Evolutionary conservation across 2,888 invertebrate species (phyloP), one percentile per base, ranked within the genome.

Genomic region (Chloroclystis v-ata): DNA sequence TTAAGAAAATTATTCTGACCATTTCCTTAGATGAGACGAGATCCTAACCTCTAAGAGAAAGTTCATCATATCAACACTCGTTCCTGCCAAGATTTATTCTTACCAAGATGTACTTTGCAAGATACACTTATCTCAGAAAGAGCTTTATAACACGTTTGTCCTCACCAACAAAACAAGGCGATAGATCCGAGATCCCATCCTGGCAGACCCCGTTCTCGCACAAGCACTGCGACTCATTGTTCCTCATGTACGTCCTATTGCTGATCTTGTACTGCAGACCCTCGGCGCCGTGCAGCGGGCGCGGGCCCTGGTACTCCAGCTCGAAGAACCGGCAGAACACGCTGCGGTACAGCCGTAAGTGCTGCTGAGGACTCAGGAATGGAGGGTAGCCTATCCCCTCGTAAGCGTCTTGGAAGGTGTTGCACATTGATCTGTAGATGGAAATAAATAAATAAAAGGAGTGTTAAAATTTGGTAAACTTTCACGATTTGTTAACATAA

Each of bases 371-470:
- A 3, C 76, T 72, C 41, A 96, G 63, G 37, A 90, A 79, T 1
- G 89, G 76, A 0, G 95, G 93, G 60, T 94, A 95, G 1, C 92
- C 72, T 0, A 92, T 89, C 0, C 94, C 95, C 69, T 95, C 95
- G 54, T 91, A 93, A 0, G 89, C 70, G 11, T 94, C 92, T 56
- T 88, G 89, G 10, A 95, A 82, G 2, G 89, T 82, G 68, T 94
- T 93, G 73, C 95, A 95, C 30, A 74, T 78, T 0, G 89, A 82
- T 43, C 92, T 85, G 65, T 20, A 20, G 20, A 20, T 4, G 5
- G 20, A n/a, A n/a, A n/a, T n/a, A n/a, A n/a, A n/a, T n/a, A n/a
- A n/a, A n/a, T n/a, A n/a, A n/a, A n/a, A n/a, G n/a, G n/a, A n/a
- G n/a, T n/a, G n/a, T n/a, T n/a, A n/a, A n/a, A n/a, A n/a, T n/a